Evolutionary conservation across 2,888 invertebrate genomes (phyloP), one percentile per base, ranked within the genome.

Genomic region (Rhabditoides inermis): DNA sequence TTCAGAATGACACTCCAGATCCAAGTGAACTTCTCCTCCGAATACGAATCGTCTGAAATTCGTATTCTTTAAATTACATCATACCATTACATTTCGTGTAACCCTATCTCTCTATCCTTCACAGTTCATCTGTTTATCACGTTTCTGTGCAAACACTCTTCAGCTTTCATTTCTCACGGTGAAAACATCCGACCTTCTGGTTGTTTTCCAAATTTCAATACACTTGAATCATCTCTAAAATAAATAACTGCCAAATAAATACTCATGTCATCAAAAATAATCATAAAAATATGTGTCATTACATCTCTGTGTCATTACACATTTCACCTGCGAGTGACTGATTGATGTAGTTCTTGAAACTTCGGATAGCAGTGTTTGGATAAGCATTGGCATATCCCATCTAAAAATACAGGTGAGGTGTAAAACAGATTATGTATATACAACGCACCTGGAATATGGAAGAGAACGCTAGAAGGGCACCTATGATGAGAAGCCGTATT

Each of bases 301-400:
- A n/a, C n/a, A n/a, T n/a, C n/a, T n/a, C n/a, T n/a, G n/a, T n/a
- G n/a, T n/a, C n/a, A n/a, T n/a, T n/a, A n/a, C n/a, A n/a, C n/a
- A n/a, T n/a, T n/a, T n/a, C n/a, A 44, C 45, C 49, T 39, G 36
- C 20, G 22, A 50, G 37, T 4, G 53, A 50, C 41, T 53, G 49
- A 35, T 66, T 65, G 4, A 67, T 30, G 45, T 55, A 67, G 12
- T 26, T 26, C 18, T 50, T 49, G 41, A 66, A 66, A 5, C 52
- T 48, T 18, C 64, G 61, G 12, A 70, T 65, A 0, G 69, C 65
- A 10, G 71, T 71, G 47, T 71, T 71, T 0, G 65, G 64, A 42
- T 69, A 71, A 6, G 70, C 65, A 35, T 63, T 68, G 18, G 64
- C 59, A 50, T 69, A 71, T 2, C 71, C 71, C 67, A 68, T 67